Evolutionary conservation across 2,113 vertebrate genomes (phyloP).

Genomic region (Cyanoderma ruficeps): DNA sequence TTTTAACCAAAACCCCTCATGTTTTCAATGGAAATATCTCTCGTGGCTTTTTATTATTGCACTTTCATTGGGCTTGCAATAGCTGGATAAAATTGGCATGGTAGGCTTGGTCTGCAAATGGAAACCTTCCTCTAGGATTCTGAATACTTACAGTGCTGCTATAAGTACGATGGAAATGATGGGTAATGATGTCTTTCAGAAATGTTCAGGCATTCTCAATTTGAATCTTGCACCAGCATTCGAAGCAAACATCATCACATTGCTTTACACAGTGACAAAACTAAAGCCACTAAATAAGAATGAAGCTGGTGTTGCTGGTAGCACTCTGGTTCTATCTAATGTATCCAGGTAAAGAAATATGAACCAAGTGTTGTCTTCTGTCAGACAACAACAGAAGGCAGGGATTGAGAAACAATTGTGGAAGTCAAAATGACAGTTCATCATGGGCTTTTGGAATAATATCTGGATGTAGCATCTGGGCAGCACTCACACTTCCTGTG

Average conservation of each 20-base stretch:
- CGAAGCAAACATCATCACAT: neutral
- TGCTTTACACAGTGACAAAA: neutral
- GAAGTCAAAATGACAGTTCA: neutral
- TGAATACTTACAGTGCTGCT: neutral
- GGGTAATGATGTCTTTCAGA: neutral
- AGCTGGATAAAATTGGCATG: neutral
- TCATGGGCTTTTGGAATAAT: neutral
- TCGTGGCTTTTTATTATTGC: neutral
- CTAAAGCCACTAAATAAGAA: neutral
- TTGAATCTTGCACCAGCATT: neutral
- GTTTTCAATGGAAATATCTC: neutral
- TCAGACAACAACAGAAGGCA: neutral
- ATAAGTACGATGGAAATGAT: neutral
- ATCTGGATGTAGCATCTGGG: neutral
- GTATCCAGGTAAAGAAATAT: neutral
- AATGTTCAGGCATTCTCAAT: neutral
- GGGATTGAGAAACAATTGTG: neutral
- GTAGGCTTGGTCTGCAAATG: neutral
- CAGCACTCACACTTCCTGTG: neutral
- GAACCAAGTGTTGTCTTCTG: neutral
- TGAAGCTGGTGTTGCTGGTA: neutral
- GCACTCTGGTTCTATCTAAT: neutral
- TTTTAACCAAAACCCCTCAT: neutral
- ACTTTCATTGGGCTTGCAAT: neutral
- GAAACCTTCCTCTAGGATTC: neutral